These are phyloP conservation scores for Agrochola macilenta DNA, from an alignment of 2,888 invertebrate genomes.

Conservation along the genomic window DNA sequence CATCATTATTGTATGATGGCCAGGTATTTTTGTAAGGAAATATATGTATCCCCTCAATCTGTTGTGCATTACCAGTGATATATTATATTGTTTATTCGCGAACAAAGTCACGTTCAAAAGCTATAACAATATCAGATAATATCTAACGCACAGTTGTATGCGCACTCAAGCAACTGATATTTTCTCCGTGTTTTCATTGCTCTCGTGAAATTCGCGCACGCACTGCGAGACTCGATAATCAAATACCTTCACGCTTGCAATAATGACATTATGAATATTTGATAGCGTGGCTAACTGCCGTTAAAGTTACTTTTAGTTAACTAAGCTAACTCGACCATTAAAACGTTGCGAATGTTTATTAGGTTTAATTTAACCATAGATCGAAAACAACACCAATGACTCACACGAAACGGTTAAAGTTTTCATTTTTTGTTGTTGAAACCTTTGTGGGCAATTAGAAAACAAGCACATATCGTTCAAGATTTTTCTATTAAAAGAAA, in stretches of 20 bases:
- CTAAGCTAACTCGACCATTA: slow-evolving; percentile 54
- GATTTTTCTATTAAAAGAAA: slow-evolving; percentile 66
- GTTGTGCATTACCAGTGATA: neutral
- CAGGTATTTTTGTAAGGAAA: neutral
- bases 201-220: slow-evolving; percentile 87
- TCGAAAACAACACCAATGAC: slow-evolving; percentile 46
- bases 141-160: slow-evolving; percentile 62
- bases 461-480: slow-evolving; percentile 45
- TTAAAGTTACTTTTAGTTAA: slow-evolving; percentile 53
- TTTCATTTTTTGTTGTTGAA: slow-evolving; percentile 9
- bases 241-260: slow-evolving; percentile 87
- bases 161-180: slow-evolving; percentile 82
- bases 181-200: slow-evolving; percentile 87
- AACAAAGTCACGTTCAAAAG: slow-evolving; percentile 9
- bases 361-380: slow-evolving; percentile 42
- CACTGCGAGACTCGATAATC: slow-evolving; percentile 79
- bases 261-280: slow-evolving; percentile 82
- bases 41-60: neutral
- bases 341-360: slow-evolving; percentile 34
- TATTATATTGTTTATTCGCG: neutral
- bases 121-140: slow-evolving; percentile 22
- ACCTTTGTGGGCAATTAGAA: slow-evolving; percentile 39
- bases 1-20: neutral
- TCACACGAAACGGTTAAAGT: slow-evolving; percentile 12
- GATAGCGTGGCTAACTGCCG: slow-evolving; percentile 68